A percentile compares a stretch with the other conserved stretches of the same genome.
These are phyloP conservation scores for Tauraco erythrolophus DNA, from an alignment of 2,113 vertebrate genomes.

Conservation along the genomic window DNA sequence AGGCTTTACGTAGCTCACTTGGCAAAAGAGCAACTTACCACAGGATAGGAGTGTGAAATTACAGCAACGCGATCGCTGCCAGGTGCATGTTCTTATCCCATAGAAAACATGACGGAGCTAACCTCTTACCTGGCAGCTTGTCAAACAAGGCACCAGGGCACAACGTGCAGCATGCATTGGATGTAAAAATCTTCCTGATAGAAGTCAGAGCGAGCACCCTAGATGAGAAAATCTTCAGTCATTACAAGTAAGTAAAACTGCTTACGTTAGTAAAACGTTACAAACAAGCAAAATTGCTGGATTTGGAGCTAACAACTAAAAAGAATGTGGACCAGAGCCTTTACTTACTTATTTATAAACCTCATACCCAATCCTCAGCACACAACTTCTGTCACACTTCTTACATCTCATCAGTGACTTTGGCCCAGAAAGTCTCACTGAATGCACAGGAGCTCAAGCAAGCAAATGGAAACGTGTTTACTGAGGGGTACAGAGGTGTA, in stretches of 20 bases:
- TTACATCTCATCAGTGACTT: not conserved
- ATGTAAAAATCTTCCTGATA: rapidly evolving
- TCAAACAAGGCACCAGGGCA: not conserved
- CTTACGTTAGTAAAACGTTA: too few species aligned
- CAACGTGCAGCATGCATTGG: rapidly evolving
- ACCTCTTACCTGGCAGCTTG: constrained; percentile 32
- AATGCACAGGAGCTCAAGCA: not conserved
- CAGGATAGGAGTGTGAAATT: constrained; percentile 36
- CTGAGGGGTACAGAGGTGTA: not conserved
- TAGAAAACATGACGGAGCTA: not conserved
- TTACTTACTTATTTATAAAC: not conserved
- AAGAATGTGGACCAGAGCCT: not conserved
- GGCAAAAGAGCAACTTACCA: constrained; percentile 35
- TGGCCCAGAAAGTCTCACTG: not conserved
- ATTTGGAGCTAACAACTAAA: not conserved
- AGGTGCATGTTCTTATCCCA: not conserved
- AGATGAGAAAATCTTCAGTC: not conserved
- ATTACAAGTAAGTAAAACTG: not conserved
- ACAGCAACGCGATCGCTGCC: not conserved
- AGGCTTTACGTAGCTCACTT: constrained; percentile 24
- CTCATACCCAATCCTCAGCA: not conserved
- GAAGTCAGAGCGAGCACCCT: not conserved
- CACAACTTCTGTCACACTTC: not conserved
- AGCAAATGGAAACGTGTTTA: not conserved
- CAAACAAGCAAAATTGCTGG: not conserved